Conservation (phyloP, 2,888 invertebrate species). For the Drosophila leonis region DNA sequence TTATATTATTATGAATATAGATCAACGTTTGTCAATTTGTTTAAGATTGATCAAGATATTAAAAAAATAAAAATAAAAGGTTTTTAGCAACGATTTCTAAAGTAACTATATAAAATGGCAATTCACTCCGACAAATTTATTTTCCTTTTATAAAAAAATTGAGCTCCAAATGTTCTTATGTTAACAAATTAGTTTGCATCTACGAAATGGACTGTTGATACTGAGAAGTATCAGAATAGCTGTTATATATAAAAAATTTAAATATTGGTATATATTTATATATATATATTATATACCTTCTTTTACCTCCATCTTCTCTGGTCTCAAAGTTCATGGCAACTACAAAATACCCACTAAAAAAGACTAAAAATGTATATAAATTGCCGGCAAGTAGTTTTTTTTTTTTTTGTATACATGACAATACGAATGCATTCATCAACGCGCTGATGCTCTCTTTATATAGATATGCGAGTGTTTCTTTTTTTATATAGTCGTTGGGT, state of each 20-base stretch:
- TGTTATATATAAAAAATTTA: neutral
- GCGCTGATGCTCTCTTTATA: slow-evolving; percentile 33
- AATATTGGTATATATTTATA: neutral
- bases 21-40: too few species aligned
- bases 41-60: too few species aligned
- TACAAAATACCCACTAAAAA: neutral
- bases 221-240: too few species aligned
- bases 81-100: too few species aligned
- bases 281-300: neutral
- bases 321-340: neutral
- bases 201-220: too few species aligned
- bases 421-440: slow-evolving; percentile 59
- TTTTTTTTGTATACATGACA: slow-evolving; percentile 10
- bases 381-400: slow-evolving; percentile 37
- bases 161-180: neutral
- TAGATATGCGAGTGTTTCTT: slow-evolving; percentile 37
- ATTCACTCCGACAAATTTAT: too few species aligned
- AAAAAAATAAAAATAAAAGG: too few species aligned
- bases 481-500: slow-evolving; percentile 9
- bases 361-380: slow-evolving; percentile 9
- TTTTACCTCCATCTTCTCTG: neutral
- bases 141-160: too few species aligned
- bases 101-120: too few species aligned
- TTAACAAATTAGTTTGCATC: too few species aligned
- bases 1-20: too few species aligned